A percentile compares a stretch with the other conserved stretches of the same genome.
Evolutionary conservation across 2,797 vertebrate species (phyloP).

Genomic region (Galagoides demidoff): DNA sequence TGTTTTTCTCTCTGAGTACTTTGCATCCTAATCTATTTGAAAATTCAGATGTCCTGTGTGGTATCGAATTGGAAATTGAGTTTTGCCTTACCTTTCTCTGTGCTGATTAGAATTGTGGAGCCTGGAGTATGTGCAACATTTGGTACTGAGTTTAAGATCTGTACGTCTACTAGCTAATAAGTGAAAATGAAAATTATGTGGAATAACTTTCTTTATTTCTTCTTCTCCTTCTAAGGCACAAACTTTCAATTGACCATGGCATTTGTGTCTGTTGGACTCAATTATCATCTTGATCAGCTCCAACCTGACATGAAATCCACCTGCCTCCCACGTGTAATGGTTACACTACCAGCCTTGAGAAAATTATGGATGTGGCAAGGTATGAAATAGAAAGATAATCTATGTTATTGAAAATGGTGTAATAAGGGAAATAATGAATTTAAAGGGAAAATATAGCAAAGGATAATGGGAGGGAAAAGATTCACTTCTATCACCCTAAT

Average conservation of each 20-base stretch:
- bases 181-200: not conserved
- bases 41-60: not conserved
- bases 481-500: not conserved
- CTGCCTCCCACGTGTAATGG: not conserved
- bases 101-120: not conserved
- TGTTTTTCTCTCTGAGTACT: not conserved
- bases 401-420: not conserved
- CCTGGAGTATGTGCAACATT: not conserved
- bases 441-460: slow-evolving; percentile 24
- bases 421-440: not conserved
- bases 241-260: not conserved
- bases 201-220: not conserved
- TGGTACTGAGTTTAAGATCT: not conserved
- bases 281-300: slow-evolving; percentile 7
- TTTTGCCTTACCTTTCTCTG: not conserved
- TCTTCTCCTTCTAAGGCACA: not conserved
- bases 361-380: not conserved
- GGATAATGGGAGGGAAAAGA: not conserved
- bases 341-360: not conserved
- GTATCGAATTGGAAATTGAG: slow-evolving; percentile 1
- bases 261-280: not conserved
- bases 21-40: not conserved
- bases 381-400: not conserved
- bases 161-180: not conserved
- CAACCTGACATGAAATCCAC: not conserved